phyloP scores from a whole-genome alignment of 2,113 vertebrate genomes.

The Clarias macrocephalus region DNA sequence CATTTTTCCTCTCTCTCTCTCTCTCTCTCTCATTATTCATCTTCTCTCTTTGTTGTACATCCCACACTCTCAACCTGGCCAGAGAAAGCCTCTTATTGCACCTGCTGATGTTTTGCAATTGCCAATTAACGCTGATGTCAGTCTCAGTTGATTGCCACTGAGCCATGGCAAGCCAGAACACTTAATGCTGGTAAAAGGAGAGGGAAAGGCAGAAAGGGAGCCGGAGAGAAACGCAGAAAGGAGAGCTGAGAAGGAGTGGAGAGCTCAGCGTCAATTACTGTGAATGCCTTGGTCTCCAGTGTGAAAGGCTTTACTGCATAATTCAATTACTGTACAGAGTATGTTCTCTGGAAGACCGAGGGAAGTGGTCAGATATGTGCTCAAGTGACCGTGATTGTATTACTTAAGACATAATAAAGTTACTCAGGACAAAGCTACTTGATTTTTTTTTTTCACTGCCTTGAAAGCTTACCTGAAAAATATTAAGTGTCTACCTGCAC shows the following conservation, averaged over 20 bases:
- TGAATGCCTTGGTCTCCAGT: conserved; percentile 54
- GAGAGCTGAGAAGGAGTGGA: conserved; percentile 8
- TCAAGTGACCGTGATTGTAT: conserved; percentile 43
- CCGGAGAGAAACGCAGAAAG: conserved; percentile 14
- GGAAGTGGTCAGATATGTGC: conserved; percentile 24
- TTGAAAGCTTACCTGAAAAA: conserved; percentile 21
- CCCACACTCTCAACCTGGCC: conserved; percentile 16
- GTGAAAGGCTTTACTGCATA: conserved; percentile 63
- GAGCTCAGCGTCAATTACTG: conserved; percentile 61
- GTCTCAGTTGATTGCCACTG: conserved; percentile 67
- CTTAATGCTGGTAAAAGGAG: conserved; percentile 49
- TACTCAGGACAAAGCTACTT: conserved; percentile 37
- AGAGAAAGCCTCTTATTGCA: conserved; percentile 54
- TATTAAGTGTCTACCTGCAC: not conserved
- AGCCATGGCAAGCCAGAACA: conserved; percentile 65
- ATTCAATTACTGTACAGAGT: conserved; percentile 57
- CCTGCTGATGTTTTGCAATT: conserved; percentile 62
- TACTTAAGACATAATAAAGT: conserved; percentile 56
- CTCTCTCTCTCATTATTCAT: not conserved
- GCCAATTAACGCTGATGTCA: conserved; percentile 69
- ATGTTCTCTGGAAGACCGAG: not conserved
- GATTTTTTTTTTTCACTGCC: conserved; percentile 28
- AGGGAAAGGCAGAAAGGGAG: not conserved
- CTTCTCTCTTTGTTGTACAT: conserved; percentile 15
- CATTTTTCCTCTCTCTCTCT: not conserved